A percentile compares a stretch with the other conserved stretches of the same genome.
Conservation (phyloP, 1,140 invertebrate species). For the Hyles vespertilio region DNA sequence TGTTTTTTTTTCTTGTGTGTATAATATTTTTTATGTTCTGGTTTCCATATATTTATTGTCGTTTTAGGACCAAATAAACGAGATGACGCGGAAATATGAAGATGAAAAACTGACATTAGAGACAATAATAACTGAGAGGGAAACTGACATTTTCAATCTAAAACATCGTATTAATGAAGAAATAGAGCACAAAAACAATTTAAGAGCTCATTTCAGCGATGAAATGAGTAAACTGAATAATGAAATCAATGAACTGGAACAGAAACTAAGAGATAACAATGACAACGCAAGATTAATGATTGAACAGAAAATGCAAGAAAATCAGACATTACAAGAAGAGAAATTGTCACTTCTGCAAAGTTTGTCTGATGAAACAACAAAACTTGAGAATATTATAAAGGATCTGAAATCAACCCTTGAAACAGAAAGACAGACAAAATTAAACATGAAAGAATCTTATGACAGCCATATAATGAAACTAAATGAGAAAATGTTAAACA, state of each 20-base stretch:
- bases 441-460: conserved; percentile 55
- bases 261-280: conserved; percentile 41
- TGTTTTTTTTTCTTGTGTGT: not conserved
- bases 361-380: conserved; percentile 47
- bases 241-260: conserved; percentile 54
- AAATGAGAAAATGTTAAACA: conserved; percentile 61
- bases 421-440: conserved; percentile 40
- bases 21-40: not conserved
- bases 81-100: conserved; percentile 38
- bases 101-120: conserved; percentile 33
- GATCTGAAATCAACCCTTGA: conserved; percentile 46
- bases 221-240: conserved; percentile 51
- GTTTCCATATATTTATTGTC: not conserved
- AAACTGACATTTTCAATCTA: conserved; percentile 43
- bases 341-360: conserved; percentile 51
- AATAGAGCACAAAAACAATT: conserved; percentile 47
- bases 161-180: conserved; percentile 58
- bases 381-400: conserved; percentile 46
- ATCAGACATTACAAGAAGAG: conserved; percentile 57
- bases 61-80: conserved; percentile 43
- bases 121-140: conserved; percentile 38
- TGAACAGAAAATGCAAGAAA: conserved; percentile 52
- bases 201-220: conserved; percentile 39
- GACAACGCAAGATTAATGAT: conserved; percentile 42
- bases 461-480: conserved; percentile 60